Evolutionary conservation across 2,113 vertebrate species (phyloP).

Genomic region (Falcunculus frontatus): DNA sequence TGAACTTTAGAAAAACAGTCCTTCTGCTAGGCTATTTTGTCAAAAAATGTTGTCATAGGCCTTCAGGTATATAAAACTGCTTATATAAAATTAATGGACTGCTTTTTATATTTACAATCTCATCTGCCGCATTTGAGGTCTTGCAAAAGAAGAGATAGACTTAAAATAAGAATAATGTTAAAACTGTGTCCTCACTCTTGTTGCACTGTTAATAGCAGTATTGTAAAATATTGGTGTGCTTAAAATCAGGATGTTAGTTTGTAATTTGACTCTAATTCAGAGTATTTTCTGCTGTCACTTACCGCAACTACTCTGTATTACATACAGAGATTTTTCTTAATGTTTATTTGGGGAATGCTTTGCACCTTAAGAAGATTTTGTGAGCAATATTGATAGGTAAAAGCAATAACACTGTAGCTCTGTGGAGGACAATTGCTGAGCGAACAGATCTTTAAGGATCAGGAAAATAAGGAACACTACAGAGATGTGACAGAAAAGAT

Average conservation of each 20-base stretch:
- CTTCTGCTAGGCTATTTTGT: conserved; percentile 52
- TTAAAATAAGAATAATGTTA: conserved; percentile 53
- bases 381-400: neutral
- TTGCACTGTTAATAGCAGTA: conserved; percentile 33
- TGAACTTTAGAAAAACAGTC: conserved; percentile 46
- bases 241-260: conserved; percentile 8
- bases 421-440: neutral
- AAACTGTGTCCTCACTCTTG: neutral
- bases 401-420: neutral
- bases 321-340: neutral
- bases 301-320: neutral
- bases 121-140: neutral
- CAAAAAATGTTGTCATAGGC: conserved; percentile 48
- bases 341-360: neutral
- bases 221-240: conserved; percentile 32
- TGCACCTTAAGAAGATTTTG: neutral
- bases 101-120: conserved; percentile 64
- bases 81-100: conserved; percentile 72
- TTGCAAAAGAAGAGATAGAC: conserved; percentile 36
- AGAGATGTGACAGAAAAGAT: neutral
- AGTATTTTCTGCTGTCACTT: neutral
- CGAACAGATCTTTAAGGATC: neutral
- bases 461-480: neutral
- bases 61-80: conserved; percentile 59
- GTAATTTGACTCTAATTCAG: conserved; percentile 46